Conservation (phyloP, 1,140 invertebrate species). For the Nilaparvata lugens region DNA sequence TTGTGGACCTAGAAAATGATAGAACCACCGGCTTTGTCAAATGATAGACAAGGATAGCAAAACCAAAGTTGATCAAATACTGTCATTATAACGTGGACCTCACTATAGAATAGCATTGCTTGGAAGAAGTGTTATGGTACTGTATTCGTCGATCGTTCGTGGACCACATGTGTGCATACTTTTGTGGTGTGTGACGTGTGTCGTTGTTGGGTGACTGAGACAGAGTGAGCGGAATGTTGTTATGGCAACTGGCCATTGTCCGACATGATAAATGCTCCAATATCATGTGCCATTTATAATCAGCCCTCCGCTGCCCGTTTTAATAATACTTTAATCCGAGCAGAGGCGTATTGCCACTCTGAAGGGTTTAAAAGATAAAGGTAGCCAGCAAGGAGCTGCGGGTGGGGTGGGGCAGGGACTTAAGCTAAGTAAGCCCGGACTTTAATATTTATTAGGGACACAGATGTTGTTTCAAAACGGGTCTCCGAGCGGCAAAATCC, state of each 20-base stretch:
- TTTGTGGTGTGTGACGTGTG: too few relatives aligned
- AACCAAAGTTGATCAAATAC: too few relatives aligned
- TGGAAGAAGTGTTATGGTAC: too few relatives aligned
- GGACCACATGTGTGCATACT: too few relatives aligned
- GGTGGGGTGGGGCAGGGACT: not conserved
- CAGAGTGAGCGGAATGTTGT: not conserved
- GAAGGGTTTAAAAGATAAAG: constrained; percentile 6
- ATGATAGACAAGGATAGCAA: too few relatives aligned
- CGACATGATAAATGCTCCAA: constrained; percentile 5
- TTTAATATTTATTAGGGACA: constrained; percentile 6
- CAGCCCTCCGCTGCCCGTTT: constrained; percentile 1
- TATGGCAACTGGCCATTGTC: constrained; percentile 5
- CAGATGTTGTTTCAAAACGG: constrained; percentile 5
- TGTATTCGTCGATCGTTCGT: too few relatives aligned
- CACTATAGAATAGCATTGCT: too few relatives aligned
- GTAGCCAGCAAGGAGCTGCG: not conserved
- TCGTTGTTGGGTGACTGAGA: not conserved
- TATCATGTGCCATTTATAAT: constrained; percentile 4
- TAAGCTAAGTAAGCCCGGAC: constrained; percentile 4
- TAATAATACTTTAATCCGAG: constrained; percentile 5
- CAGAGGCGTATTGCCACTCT: constrained; percentile 4
- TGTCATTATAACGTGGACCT: too few relatives aligned
- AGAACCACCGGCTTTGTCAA: too few relatives aligned
- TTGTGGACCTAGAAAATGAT: too few relatives aligned
- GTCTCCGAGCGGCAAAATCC: too few relatives aligned